These are phyloP conservation scores for Parazoanthus atlanticus DNA, from an alignment of 92 coral and sea anemone genomes.

Conservation along the genomic window DNA sequence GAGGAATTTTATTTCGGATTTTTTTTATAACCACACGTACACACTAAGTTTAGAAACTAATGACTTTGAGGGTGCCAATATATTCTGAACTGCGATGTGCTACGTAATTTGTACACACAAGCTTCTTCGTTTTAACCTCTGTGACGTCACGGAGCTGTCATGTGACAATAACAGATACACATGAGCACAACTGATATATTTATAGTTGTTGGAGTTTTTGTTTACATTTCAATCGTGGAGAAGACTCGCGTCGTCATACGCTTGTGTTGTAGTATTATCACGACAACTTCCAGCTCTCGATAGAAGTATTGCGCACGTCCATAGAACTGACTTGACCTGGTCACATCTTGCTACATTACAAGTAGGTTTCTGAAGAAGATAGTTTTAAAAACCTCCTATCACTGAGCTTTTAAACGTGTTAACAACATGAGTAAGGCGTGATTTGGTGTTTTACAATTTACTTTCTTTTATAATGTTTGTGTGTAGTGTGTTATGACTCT, in stretches of 20 bases:
- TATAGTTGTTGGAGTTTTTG: background rate
- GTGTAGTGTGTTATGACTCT: too few relatives aligned
- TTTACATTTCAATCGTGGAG: background rate
- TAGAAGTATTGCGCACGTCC: background rate
- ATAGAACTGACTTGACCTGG: background rate
- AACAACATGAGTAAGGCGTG: background rate
- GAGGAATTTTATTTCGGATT: background rate
- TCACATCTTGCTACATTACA: background rate
- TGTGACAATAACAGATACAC: background rate
- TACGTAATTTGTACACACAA: background rate
- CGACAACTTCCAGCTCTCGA: too few relatives aligned
- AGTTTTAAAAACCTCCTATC: background rate
- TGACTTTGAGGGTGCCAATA: too few relatives aligned
- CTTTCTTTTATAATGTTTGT: background rate
- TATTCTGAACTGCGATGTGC: background rate
- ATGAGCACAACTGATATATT: background rate
- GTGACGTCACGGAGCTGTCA: background rate
- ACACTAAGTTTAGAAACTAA: background rate
- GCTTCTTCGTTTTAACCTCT: background rate
- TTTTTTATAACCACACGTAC: too few relatives aligned
- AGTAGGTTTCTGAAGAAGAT: background rate
- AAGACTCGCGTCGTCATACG: background rate
- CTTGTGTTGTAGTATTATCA: too few relatives aligned
- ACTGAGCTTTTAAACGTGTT: background rate
- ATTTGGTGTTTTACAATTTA: too few relatives aligned